Base-by-base conservation (phyloP, 2,888 invertebrate species). In the Andrena praecox region DNA sequence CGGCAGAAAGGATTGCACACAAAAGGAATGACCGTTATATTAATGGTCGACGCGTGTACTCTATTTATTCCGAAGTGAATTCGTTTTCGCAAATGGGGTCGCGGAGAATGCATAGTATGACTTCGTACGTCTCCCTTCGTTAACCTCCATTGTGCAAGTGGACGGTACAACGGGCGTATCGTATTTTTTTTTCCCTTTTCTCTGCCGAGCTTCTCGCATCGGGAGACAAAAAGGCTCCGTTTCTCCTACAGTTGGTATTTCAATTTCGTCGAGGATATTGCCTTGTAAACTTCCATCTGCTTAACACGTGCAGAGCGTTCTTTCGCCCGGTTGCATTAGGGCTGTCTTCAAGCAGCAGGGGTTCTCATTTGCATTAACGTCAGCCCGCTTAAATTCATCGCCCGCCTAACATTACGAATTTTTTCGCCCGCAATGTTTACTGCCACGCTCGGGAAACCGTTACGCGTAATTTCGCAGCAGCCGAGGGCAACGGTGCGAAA, bases 241-340 rank as follows among this genome's bases (percentile, higher is more conserved):
- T 84, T 86, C 77, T 80, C 24, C 70, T 20, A 48, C 42, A 48
- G 69, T 76, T 78, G 86, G 75, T 86, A 86, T 87, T 87, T 78
- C 76, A 82, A 85, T 87, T 87, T 85, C 70, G 64, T 76, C 59
- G 63, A 72, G 77, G 80, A 86, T 85, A 87, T 86, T 80, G 82
- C 84, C 77, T 82, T 78, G 70, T 80, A 75, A 77, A 84, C 74
- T 63, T 60, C 73, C 87, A 86, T 87, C 87, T 87, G 87, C 76
- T 79, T 69, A 79, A 79, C 87, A 87, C 86, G 82, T 87, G 87
- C 82, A 52, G 50, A 70, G 48, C 63, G 59, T 29, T 72, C 68
- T 77, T 71, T 77, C 64, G 60, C 56, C 52, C 77, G 50, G 66
- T 71, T 77, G 77, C 66, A 85, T 85, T 80, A 78, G 78, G 80